phyloP scores from a whole-genome alignment of 2,113 vertebrate species.

The Chloropsis hardwickii region DNA sequence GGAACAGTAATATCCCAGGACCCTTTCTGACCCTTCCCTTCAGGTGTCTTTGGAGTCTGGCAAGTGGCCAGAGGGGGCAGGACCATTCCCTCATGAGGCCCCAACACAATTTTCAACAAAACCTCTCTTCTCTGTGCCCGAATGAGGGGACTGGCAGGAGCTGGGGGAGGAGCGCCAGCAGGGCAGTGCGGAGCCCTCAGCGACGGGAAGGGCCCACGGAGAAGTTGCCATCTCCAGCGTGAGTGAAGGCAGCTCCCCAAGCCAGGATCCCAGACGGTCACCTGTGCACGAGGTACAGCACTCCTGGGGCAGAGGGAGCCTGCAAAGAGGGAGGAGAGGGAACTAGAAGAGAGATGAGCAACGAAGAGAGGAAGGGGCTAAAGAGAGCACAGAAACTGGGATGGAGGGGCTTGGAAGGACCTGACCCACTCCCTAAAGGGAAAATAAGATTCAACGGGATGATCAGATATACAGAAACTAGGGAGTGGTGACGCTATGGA shows the following conservation, averaged over 20 bases:
- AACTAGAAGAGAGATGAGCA: background rate
- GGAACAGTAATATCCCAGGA: background rate
- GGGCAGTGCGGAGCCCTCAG: background rate
- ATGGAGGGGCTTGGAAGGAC: background rate
- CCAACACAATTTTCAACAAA: background rate
- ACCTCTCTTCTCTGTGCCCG: background rate
- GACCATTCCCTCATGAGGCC: background rate
- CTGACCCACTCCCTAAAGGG: background rate
- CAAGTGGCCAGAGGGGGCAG: conserved; percentile 37
- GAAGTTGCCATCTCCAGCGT: background rate
- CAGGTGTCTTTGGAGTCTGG: background rate
- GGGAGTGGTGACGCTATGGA: background rate
- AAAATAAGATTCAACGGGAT: background rate
- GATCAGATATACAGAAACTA: background rate
- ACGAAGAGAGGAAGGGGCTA: background rate
- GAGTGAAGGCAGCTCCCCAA: background rate
- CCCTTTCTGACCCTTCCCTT: background rate
- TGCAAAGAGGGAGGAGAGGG: background rate
- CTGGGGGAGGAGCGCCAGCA: background rate
- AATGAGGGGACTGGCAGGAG: background rate
- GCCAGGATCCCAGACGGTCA: background rate
- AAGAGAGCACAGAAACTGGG: background rate
- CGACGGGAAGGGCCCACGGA: background rate
- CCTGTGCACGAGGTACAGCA: background rate
- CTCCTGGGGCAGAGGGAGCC: background rate